Conservation (phyloP, 2,797 vertebrate genomes). For the Mycteria americana region DNA sequence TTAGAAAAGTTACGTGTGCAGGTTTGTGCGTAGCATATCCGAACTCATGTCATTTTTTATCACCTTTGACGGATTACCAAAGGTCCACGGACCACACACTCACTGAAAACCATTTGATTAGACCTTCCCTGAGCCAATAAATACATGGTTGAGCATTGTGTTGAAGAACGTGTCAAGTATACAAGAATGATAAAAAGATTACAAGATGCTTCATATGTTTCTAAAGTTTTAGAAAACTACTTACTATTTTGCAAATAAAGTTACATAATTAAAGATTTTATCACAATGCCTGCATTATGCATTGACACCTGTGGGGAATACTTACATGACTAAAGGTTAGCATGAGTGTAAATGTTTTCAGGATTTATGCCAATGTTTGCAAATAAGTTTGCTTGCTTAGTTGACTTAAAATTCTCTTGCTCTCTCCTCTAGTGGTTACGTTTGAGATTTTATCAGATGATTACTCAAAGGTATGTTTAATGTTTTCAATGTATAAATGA, state of each 20-base stretch:
- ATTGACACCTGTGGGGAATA: constrained; percentile 26
- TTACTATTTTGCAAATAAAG: background rate
- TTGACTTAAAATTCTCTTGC: constrained; percentile 45
- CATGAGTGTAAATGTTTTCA: background rate
- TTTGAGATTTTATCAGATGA: constrained; percentile 98
- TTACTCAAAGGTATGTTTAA: constrained; percentile 92
- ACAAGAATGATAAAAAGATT: constrained; percentile 15
- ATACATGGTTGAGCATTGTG: background rate
- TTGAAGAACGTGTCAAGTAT: background rate
- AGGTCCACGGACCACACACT: background rate
- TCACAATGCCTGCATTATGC: background rate
- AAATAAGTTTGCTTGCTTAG: background rate
- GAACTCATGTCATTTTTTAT: background rate
- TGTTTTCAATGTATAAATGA: constrained; percentile 18
- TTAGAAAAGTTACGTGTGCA: background rate
- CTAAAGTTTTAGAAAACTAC: background rate
- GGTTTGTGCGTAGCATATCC: background rate
- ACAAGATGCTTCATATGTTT: background rate
- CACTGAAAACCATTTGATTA: background rate
- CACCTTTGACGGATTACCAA: background rate
- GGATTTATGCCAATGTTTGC: constrained; percentile 16
- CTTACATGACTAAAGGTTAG: constrained; percentile 4
- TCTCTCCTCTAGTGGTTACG: constrained; percentile 85
- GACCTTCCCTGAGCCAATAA: background rate
- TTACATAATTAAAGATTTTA: constrained; percentile 50